These are phyloP conservation scores for Poeciliopsis turrubarensis DNA, from an alignment of 2,113 vertebrate species.

Conservation along the genomic window DNA sequence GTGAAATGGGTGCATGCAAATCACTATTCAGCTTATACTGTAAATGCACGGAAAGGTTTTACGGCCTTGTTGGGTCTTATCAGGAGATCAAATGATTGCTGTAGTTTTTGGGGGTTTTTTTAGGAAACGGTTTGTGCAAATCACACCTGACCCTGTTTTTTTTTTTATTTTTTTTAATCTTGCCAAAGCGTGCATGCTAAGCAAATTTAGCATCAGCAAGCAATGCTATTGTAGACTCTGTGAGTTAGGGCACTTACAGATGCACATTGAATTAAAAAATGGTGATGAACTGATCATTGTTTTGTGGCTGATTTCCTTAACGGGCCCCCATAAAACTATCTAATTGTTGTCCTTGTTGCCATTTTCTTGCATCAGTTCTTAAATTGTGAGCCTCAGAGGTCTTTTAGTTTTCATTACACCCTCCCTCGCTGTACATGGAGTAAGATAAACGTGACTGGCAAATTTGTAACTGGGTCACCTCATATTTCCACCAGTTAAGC, in stretches of 20 bases:
- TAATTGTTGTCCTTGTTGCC: background rate
- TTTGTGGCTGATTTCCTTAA: background rate
- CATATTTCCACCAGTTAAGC: background rate
- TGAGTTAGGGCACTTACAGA: background rate
- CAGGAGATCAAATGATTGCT: background rate
- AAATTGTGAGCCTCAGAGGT: background rate
- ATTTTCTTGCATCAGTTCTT: background rate
- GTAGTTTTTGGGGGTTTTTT: background rate
- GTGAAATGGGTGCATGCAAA: constrained; percentile 14
- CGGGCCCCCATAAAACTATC: background rate
- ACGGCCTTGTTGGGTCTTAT: constrained; percentile 6
- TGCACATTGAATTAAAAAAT: background rate
- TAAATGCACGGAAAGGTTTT: background rate
- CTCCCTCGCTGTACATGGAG: background rate
- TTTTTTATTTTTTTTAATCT: background rate
- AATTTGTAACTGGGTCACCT: background rate
- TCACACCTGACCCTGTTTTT: background rate
- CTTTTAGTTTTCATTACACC: no score
- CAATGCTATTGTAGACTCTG: background rate
- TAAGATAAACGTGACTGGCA: background rate
- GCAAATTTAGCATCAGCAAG: background rate
- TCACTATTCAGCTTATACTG: background rate
- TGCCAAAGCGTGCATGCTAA: background rate
- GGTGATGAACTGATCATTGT: background rate
- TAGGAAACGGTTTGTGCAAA: background rate